Base-by-base conservation (phyloP, 2,113 vertebrate genomes). In the Chloropsis hardwickii region DNA sequence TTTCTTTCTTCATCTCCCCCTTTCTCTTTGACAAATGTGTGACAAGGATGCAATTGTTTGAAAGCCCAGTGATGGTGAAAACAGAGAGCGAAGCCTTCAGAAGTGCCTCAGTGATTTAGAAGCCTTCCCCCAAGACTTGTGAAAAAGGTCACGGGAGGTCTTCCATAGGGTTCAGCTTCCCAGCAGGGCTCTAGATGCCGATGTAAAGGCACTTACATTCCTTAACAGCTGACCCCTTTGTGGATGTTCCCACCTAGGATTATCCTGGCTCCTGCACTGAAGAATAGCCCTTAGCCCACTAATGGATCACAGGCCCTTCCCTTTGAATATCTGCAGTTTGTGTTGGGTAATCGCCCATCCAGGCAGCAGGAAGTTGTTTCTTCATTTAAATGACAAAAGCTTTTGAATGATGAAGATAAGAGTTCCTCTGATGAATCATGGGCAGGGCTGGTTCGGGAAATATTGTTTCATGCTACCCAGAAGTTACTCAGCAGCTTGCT, bases 1-100 rank as follows among this genome's bases (percentile, higher is more conserved):
- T 81, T 89, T 90, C 78, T 94, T 90, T 96, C 96, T 97, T 95
- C 94, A 85, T 84, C 91, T 82, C 57, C 76, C 53, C 94, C 79
- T 97, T 96, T 96, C 81, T 91, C 93, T 94, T 91, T 85, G 82
- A 94, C 86, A 72, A 88, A 96, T 87, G 78, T 90, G 88, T 93
- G 95, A 94, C 95, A 96, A 93, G 88, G 96, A 96, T 94, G 53
- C 90, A 70, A 95, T 91, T 95, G 91, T 96, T 64, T 50, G 81
- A 94, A 96, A 88, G 88, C 66, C 61, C 80, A 92, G 76, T 65
- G 84, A 78, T 19, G 39, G 62, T 61, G 81, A 87, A 94, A 94
- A 92, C 86, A 91, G 91, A 76, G 90, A 67, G 66, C 0, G 9
- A 81, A 95, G 62, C 81, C 91, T 92, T 95, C 89, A 95, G 86